These are phyloP conservation scores for Hafferia zeledoni DNA, from an alignment of 2,797 vertebrate genomes.

Conservation along the genomic window DNA sequence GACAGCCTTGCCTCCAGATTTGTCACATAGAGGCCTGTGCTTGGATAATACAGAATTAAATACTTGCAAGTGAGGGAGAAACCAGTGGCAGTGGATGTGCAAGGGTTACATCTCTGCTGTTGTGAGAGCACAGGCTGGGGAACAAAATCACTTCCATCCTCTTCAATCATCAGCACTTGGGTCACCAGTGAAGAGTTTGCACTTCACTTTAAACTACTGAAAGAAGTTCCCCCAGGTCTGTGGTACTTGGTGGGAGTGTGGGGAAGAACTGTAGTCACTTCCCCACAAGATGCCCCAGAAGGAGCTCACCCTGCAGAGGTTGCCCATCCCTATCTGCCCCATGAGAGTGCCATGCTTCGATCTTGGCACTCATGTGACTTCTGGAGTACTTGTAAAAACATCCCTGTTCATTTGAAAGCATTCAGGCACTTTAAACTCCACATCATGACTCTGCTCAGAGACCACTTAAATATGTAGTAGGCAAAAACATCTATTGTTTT, in stretches of 20 bases:
- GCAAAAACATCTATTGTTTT: neutral
- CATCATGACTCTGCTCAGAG: accelerated
- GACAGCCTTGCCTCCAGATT: neutral
- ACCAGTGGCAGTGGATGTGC: neutral
- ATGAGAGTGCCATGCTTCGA: accelerated
- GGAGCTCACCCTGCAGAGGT: neutral
- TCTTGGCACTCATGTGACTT: accelerated
- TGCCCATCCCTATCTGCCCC: neutral
- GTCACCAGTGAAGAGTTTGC: neutral
- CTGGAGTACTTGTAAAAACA: neutral
- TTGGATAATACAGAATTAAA: neutral
- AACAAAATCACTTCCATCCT: neutral
- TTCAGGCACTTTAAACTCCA: neutral
- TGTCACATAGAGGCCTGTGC: neutral
- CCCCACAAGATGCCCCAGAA: neutral
- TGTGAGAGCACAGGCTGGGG: neutral
- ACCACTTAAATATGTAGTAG: neutral
- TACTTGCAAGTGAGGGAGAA: neutral
- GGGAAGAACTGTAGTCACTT: neutral
- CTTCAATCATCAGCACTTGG: neutral
- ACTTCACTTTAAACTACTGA: neutral
- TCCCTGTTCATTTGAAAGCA: neutral
- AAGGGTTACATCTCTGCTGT: neutral
- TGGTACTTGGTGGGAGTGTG: neutral
- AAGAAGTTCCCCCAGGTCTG: neutral